Evolutionary conservation across 2,888 invertebrate genomes (phyloP), one percentile per base, ranked within the genome.

Genomic region (Tinea semifulvella): DNA sequence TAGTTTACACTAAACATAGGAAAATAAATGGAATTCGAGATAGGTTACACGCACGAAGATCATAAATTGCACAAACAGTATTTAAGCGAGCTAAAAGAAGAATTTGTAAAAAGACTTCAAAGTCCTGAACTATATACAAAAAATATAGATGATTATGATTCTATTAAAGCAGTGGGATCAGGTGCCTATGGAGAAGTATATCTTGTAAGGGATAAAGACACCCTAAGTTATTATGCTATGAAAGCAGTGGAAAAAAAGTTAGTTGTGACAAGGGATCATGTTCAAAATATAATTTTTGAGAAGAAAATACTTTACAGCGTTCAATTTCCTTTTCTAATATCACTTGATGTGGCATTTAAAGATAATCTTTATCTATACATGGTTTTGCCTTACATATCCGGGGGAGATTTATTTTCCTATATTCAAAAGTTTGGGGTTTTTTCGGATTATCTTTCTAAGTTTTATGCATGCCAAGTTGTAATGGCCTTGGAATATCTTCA

Each of bases 141-240:
- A 49, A 51, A 47, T 25, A 39, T 51, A 25, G 73, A 85, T 2
- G 88, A 92, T 57, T 96, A 87, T 61, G 88, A 91, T 49, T 72
- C 85, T 48, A 76, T 91, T 40, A 88, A 89, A 61, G 91, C 90
- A 0, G 79, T 97, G 38, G 96, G 96, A 1, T 88, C 88, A 1
- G 97, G 96, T 3, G 93, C 94, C 0, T 97, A 95, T 64, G 96
- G 96, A 2, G 85, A 91, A 53, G 96, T 97, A 10, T 88, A 92
- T 65, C 68, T 91, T 45, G 85, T 85, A 20, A 84, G 83, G 67
- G 85, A 91, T 55, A 90, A 86, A 71, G 59, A 63, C 11, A 73
- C 74, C 1, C 83, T 85, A 7, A 72, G 75, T n/a, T 90, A 85
- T 60, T 91, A 87, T 64, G 97, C 96, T 2, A 90, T 96, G 84